A percentile compares a stretch with the other conserved stretches of the same genome.
Conservation (phyloP, 2,113 vertebrate genomes). For the Madoqua kirkii region DNA sequence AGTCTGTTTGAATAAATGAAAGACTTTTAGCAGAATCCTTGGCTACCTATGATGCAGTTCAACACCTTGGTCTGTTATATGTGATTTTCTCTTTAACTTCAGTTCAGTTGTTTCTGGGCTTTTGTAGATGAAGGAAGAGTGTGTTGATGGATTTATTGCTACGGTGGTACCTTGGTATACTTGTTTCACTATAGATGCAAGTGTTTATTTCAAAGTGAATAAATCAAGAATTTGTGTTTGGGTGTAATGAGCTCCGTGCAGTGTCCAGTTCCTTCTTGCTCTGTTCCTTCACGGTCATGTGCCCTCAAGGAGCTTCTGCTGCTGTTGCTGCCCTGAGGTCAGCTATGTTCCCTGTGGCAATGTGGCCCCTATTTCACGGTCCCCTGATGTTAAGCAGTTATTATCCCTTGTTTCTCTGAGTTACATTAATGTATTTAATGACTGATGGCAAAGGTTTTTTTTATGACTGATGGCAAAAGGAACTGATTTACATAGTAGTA, state of each 20-base stretch:
- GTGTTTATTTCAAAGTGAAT: background rate
- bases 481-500: background rate
- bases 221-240: background rate
- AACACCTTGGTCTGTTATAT: background rate
- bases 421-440: background rate
- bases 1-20: conserved; percentile 8
- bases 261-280: background rate
- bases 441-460: background rate
- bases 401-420: background rate
- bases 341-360: background rate
- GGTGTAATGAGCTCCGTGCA: background rate
- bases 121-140: background rate
- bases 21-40: background rate
- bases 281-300: background rate
- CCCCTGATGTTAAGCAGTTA: too few species aligned
- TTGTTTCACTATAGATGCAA: background rate
- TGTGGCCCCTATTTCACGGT: background rate
- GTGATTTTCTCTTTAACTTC: background rate
- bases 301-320: background rate
- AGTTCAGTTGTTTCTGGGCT: background rate
- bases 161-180: background rate
- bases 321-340: background rate
- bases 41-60: background rate
- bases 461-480: background rate
- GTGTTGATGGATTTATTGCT: background rate